These are phyloP conservation scores for Yasuhikotakia modesta DNA, from an alignment of 2,797 vertebrate species.

Conservation along the genomic window DNA sequence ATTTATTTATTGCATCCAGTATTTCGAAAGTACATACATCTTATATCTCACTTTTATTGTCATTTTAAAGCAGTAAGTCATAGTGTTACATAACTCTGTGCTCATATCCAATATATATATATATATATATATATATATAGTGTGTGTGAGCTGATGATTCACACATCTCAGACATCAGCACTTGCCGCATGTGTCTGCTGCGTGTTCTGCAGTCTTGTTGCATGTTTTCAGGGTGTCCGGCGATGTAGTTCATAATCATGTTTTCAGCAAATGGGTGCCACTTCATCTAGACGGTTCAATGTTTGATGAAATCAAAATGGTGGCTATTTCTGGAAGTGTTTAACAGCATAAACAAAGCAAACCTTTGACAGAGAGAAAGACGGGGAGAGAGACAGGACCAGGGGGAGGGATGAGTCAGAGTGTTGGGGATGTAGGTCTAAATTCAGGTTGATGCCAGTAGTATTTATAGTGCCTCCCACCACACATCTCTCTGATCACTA, in stretches of 20 bases:
- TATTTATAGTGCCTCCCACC: conserved; percentile 66
- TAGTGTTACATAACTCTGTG: conserved; percentile 27
- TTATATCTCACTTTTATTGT: conserved; percentile 12
- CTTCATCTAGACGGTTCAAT: conserved; percentile 36
- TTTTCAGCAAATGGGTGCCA: conserved; percentile 28
- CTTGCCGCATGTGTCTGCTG: conserved; percentile 24
- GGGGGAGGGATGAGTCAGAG: conserved; percentile 62
- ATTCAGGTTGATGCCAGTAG: conserved; percentile 61
- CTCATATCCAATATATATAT: conserved; percentile 29
- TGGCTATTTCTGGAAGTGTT: conserved; percentile 18
- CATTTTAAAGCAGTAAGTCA: conserved; percentile 45
- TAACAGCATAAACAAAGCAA: conserved; percentile 48
- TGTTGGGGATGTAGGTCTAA: conserved; percentile 56
- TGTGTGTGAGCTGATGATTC: conserved; percentile 51
- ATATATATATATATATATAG: conserved; percentile 50
- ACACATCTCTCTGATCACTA: conserved; percentile 59
- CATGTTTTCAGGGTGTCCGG: conserved; percentile 20
- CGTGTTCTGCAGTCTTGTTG: conserved; percentile 36
- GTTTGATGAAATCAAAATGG: conserved; percentile 41
- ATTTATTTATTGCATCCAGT: conserved; percentile 30
- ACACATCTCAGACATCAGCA: conserved; percentile 45
- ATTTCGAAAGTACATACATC: conserved; percentile 14
- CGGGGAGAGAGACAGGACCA: conserved; percentile 48
- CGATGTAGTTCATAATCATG: conserved; percentile 35
- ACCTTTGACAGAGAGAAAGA: conserved; percentile 55